Percentiles rank a stretch among this genome's conserved stretches.
These are phyloP conservation scores for Pangasius larnaudii DNA, from an alignment of 2,797 vertebrate species.

Conservation along the genomic window DNA sequence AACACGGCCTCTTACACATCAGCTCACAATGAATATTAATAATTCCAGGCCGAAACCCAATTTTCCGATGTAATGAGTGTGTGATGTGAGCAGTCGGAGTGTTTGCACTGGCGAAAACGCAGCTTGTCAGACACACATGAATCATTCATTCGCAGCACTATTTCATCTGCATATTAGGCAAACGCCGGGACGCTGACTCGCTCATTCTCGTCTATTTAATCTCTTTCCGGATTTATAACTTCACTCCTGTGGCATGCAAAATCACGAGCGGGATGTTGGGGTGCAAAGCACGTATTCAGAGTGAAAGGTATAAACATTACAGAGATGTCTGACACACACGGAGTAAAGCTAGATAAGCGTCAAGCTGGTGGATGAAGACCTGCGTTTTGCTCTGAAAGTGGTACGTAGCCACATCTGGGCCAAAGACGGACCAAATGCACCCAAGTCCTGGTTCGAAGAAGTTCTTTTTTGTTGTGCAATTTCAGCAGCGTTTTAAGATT, in stretches of 20 bases:
- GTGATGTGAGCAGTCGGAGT: conserved; percentile 35
- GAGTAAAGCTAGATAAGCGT: neutral
- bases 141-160: conserved; percentile 34
- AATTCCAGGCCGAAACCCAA: conserved; percentile 33
- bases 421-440: neutral
- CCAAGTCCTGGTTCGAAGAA: no score
- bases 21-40: conserved; percentile 47
- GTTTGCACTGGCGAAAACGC: conserved; percentile 34
- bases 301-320: neutral
- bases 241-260: conserved; percentile 16
- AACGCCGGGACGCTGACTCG: conserved; percentile 6
- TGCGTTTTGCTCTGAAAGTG: neutral
- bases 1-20: conserved; percentile 37
- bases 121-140: conserved; percentile 41
- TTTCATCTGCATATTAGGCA: conserved; percentile 45
- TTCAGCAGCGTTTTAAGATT: neutral
- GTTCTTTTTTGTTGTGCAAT: neutral
- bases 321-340: neutral
- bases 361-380: neutral
- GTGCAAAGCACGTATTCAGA: neutral
- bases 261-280: conserved; percentile 14
- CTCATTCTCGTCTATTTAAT: conserved; percentile 32
- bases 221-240: conserved; percentile 22
- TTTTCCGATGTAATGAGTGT: conserved; percentile 47
- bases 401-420: neutral